Evolutionary conservation across 1,140 invertebrate genomes (phyloP).

Genomic region (Chironomus tepperi): DNA sequence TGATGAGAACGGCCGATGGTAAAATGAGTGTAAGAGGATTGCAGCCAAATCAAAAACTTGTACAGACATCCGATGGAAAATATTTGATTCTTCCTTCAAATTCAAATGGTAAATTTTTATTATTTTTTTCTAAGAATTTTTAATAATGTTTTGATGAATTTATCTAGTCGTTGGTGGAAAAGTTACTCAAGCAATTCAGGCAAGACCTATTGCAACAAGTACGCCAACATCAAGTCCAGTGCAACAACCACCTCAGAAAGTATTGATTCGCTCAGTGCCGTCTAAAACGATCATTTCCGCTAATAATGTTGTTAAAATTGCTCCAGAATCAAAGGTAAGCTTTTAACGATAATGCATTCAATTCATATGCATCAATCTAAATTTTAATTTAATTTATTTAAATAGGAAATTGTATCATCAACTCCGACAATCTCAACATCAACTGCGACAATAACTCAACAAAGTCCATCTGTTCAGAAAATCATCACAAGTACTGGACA

Average conservation of each 20-base stretch:
- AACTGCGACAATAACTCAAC: not conserved
- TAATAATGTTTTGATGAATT: too few species aligned
- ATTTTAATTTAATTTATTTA: not conserved
- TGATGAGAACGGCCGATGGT: constrained; percentile 79
- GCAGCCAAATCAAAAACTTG: constrained; percentile 85
- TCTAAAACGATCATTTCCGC: constrained; percentile 20
- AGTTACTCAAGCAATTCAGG: not conserved
- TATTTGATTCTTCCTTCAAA: constrained; percentile 71
- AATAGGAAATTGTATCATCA: not conserved
- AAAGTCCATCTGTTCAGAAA: constrained; percentile 19
- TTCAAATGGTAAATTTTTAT: constrained; percentile 32
- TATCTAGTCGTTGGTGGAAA: constrained; percentile 13
- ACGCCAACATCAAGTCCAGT: constrained; percentile 23
- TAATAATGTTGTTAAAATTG: constrained; percentile 22
- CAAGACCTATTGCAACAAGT: constrained; percentile 27
- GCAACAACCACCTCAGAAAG: constrained; percentile 28
- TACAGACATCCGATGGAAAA: constrained; percentile 89
- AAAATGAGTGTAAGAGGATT: constrained; percentile 86
- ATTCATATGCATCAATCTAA: not conserved
- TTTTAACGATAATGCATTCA: not conserved
- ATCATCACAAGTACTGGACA: constrained; percentile 23
- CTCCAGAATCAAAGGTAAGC: not conserved
- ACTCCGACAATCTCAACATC: not conserved
- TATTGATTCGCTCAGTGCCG: constrained; percentile 31
- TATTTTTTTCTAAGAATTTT: not conserved